Conservation (phyloP, 2,888 invertebrate genomes). For the Cerceris rybyensis region DNA sequence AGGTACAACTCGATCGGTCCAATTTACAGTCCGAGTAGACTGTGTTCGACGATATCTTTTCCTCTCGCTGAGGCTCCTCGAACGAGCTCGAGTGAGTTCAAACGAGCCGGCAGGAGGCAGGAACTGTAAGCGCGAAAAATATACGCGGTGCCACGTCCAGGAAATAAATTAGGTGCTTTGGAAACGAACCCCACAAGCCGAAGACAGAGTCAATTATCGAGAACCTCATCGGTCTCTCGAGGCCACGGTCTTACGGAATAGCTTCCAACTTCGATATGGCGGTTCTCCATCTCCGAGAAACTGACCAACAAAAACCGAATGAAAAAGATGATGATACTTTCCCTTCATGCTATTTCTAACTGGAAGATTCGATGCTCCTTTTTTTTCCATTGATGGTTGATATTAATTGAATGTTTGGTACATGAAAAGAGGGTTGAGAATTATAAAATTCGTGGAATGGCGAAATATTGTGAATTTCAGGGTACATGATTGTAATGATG, state of each 20-base stretch:
- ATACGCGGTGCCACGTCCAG: conserved; percentile 64
- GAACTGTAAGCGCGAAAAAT: conserved; percentile 58
- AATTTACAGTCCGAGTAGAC: conserved; percentile 55
- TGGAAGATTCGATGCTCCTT: not conserved
- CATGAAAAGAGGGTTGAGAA: no score
- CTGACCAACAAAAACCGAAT: conserved; percentile 31
- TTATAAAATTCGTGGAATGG: no score
- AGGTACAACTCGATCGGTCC: conserved; percentile 41
- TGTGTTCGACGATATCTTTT: conserved; percentile 54
- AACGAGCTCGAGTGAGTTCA: not conserved
- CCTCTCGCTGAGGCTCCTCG: conserved; percentile 13
- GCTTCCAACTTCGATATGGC: conserved; percentile 57
- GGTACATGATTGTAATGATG: no score
- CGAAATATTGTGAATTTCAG: no score
- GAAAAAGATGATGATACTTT: conserved; percentile 22
- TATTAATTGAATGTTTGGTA: no score
- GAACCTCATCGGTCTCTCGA: conserved; percentile 66
- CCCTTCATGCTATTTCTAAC: not conserved
- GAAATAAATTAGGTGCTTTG: conserved; percentile 70
- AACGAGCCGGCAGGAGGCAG: not conserved
- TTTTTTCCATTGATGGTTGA: no score
- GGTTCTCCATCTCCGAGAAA: conserved; percentile 25
- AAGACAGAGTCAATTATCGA: conserved; percentile 77
- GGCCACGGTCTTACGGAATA: conserved; percentile 57
- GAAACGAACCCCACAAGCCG: conserved; percentile 64